Evolutionary conservation across 2,113 vertebrate genomes (phyloP), one percentile per base, ranked within the genome.

Genomic region (Chloroceryle aenea): DNA sequence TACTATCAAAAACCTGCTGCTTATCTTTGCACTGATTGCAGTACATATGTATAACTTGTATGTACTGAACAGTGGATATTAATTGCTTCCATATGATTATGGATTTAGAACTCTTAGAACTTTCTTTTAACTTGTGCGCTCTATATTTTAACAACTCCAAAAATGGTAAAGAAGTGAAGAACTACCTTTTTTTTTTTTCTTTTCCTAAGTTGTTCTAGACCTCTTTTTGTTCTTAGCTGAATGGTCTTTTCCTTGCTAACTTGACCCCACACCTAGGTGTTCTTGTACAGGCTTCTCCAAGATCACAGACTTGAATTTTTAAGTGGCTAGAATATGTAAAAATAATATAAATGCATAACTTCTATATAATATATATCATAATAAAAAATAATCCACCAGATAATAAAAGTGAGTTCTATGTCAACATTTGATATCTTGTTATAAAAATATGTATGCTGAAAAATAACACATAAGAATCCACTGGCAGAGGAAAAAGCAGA

Each of bases 131-230:
- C 9, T 29, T 55, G 10, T 23, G 73, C 42, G 7, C 6, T n/a
- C 9, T 20, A 5, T 36, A 38, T 64, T 66, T 50, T 43, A 85
- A 48, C 5, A 58, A 38, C 27, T 21, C 48, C 38, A 20, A 45
- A 74, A 42, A 45, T 22, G 50, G 7, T 48, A 56, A 74, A 50
- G 19, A 85, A 73, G 4, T 36, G 13, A 88, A 75, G 10, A 27
- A 2, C 1, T 4, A 8, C 30, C 9, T 6, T n/a, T 9, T 23
- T 6, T n/a, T 9, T 32, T 29, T 27, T 9, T 32, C 25, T 27
- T 52, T 53, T 61, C 17, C 52, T 1, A 43, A 62, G 4, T 67
- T 66, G 3, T 27, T 47, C 15, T 61, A 55, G 7, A 45, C 2
- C 8, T 59, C n/a, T 73, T 64, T 36, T 62, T 84, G 9, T 76